Evolutionary conservation across 1,140 invertebrate species (phyloP), one percentile per base, ranked within the genome.

Genomic region (Oncopeltus fasciatus): DNA sequence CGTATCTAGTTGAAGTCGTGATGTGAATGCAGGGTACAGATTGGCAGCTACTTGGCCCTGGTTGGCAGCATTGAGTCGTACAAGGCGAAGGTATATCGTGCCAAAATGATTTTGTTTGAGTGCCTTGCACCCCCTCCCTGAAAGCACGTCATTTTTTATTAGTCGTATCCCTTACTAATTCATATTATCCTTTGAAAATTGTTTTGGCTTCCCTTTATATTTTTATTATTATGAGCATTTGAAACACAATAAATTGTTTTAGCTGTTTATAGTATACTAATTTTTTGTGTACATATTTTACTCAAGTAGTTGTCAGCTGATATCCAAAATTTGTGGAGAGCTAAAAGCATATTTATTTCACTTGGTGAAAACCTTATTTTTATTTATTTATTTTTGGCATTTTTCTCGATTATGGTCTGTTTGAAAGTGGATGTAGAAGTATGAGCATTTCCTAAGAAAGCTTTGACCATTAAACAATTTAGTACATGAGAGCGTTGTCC

Each of bases 31-130:
- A 63, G 62, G 62, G 44, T 63, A 63, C 62, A 63, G 56, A 47
- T 47, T 63, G 62, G 62, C 63, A 18, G 18, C 59, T 16, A 26
- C 63, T 28, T 64, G 59, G 63, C 59, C 63, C 4, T 64, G 63
- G 63, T 60, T 64, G 47, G 49, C 59, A 28, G 63, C 58, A 61
- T 26, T 64, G 49, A 60, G 31, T 33, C 63, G 59, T 16, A 29
- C 63, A 9, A 29, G 59, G 31, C 63, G 63, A 56, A 64, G 63
- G 63, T 64, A 62, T 57, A 27, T 62, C 27, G 16, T 28, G 21
- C 18, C 21, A 33, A 51, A 14, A 61, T 21, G 28, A 51, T 29
- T 18, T 57, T 57, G 56, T 57, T 57, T 57, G 57, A 26, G n/a
- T 59, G 57, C 24, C 28, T 27, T 38, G 31, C 28, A 38, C 29